Conservation (phyloP, 2,113 vertebrate genomes). For the Heliornis fulica region DNA sequence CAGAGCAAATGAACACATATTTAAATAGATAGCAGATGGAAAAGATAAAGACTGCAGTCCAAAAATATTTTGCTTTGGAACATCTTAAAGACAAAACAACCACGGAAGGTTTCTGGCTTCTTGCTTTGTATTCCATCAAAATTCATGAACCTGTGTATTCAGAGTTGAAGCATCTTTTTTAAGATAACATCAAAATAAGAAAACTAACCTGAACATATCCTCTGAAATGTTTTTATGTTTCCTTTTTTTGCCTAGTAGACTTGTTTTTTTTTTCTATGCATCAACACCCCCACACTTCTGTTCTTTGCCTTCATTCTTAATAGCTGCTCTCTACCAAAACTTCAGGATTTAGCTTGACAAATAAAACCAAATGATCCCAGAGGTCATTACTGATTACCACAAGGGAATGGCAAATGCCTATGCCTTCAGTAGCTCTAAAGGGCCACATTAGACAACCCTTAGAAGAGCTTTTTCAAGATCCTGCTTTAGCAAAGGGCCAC, state of each 20-base stretch:
- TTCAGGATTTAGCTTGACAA: neutral
- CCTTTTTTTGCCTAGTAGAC: neutral
- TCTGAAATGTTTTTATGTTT: neutral
- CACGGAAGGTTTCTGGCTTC: neutral
- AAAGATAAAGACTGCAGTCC: neutral
- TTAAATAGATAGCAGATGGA: neutral
- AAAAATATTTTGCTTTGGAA: neutral
- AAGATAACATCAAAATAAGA: neutral
- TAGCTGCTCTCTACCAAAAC: neutral
- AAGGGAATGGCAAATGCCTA: neutral
- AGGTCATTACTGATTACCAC: neutral
- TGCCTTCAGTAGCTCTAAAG: neutral
- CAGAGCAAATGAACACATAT: neutral
- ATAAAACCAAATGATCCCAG: neutral
- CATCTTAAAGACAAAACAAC: neutral
- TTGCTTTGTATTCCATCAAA: neutral
- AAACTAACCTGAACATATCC: neutral
- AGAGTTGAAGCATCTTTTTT: neutral
- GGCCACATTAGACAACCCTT: neutral
- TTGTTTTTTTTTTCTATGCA: neutral
- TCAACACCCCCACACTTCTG: neutral
- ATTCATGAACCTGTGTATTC: neutral
- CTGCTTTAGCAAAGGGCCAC: neutral
- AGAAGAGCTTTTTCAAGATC: neutral
- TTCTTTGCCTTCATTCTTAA: neutral